Evolutionary conservation across 2,797 vertebrate genomes (phyloP).

Genomic region (Channa striata): DNA sequence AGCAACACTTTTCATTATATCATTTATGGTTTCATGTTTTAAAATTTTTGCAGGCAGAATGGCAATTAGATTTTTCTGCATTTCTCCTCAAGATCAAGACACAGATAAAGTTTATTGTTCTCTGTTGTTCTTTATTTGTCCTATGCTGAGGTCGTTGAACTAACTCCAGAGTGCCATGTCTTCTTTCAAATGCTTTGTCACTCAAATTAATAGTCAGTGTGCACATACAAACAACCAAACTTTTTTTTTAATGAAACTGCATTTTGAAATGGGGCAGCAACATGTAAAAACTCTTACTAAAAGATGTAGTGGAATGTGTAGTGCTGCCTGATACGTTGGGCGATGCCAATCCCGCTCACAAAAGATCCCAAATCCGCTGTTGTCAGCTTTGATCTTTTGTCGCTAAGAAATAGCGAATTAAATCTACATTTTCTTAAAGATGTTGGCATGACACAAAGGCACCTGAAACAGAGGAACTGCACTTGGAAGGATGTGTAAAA

Average conservation of each 20-base stretch:
- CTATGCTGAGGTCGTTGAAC: no score
- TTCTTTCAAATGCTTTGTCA: background rate
- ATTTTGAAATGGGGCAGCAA: background rate
- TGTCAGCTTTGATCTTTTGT: constrained; percentile 1
- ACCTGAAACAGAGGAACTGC: constrained; percentile 13
- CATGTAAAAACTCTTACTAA: background rate
- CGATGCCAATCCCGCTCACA: background rate
- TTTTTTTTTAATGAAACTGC: no score
- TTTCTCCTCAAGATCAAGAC: no score
- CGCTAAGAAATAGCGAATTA: background rate
- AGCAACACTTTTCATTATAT: no score
- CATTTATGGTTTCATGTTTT: no score
- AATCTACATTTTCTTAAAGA: background rate
- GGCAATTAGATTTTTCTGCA: no score
- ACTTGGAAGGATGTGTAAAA: constrained; percentile 40
- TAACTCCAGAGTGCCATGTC: no score
- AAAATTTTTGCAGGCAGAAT: no score
- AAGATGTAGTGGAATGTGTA: background rate
- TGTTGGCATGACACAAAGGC: constrained; percentile 11
- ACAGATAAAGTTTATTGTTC: no score
- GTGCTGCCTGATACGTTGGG: background rate
- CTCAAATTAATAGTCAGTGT: no score
- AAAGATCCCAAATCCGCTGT: background rate
- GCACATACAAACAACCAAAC: no score
- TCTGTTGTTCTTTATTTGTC: no score